A percentile compares a stretch with the other conserved stretches of the same genome.
These are phyloP conservation scores for Triplophysa dalaica DNA, from an alignment of 2,113 vertebrate species.

Conservation along the genomic window DNA sequence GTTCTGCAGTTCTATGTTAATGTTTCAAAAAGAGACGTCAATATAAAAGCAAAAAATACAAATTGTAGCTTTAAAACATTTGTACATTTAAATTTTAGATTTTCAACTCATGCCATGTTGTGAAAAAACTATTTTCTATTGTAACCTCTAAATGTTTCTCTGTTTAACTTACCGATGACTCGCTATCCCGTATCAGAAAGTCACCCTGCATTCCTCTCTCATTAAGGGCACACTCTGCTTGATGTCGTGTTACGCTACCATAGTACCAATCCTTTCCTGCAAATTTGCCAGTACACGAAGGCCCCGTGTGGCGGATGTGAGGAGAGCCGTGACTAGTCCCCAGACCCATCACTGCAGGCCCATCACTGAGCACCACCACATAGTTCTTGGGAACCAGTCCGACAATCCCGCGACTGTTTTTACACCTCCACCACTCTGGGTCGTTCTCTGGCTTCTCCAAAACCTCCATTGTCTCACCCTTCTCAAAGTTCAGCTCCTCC, in stretches of 20 bases:
- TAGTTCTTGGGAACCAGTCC: constrained; percentile 99
- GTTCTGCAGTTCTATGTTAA: too few relatives aligned
- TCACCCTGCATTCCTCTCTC: constrained; percentile 91
- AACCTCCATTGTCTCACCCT: constrained; percentile 97
- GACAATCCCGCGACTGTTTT: constrained; percentile 87
- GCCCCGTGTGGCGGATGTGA: constrained; percentile 72
- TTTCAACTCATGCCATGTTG: too few relatives aligned
- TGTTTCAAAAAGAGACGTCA: too few relatives aligned
- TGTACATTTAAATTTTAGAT: too few relatives aligned
- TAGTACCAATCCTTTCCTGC: constrained; percentile 98
- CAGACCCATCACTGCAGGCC: constrained; percentile 68
- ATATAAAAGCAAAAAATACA: too few relatives aligned
- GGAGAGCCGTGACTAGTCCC: constrained; percentile 60
- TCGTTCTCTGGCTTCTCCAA: constrained; percentile 97
- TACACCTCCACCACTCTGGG: constrained; percentile 98
- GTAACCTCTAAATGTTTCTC: not conserved
- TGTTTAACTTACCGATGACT: constrained; percentile 98
- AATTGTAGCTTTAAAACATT: too few relatives aligned
- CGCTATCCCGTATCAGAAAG: constrained; percentile 97
- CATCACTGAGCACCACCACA: constrained; percentile 87
- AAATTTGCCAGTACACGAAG: constrained; percentile 86
- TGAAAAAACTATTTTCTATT: too few relatives aligned
- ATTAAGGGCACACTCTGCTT: constrained; percentile 91
- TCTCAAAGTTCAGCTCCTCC: constrained; percentile 98
- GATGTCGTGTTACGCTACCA: constrained; percentile 88